Percentiles rank a stretch among this genome's conserved stretches.
Evolutionary conservation across 2,888 invertebrate species (phyloP).

Genomic region (Microctonus aethiopoides): DNA sequence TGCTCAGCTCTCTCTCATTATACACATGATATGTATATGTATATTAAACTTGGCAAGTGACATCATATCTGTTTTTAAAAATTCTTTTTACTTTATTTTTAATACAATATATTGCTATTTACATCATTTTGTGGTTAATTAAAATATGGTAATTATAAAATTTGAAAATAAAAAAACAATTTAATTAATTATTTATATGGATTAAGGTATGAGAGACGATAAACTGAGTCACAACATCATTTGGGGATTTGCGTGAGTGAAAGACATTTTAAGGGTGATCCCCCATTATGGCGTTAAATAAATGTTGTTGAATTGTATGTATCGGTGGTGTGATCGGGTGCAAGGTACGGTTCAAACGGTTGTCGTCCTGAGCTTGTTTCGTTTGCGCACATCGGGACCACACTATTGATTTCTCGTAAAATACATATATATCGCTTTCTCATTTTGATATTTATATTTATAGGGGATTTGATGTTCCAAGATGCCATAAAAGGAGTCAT

Average conservation of each 20-base stretch:
- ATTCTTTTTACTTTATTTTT: neutral
- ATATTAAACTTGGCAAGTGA: slow-evolving; percentile 29
- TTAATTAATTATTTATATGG: too few relatives aligned
- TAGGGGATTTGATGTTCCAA: slow-evolving; percentile 1
- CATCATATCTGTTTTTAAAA: slow-evolving; percentile 40
- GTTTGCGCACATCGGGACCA: slow-evolving; percentile 7
- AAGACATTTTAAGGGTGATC: too few relatives aligned
- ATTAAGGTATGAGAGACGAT: neutral
- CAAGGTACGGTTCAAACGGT: slow-evolving; percentile 8
- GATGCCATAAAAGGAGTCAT: slow-evolving; percentile 8
- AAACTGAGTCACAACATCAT: slow-evolving; percentile 14
- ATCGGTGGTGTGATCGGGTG: slow-evolving; percentile 1
- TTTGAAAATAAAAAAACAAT: too few relatives aligned
- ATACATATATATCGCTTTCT: neutral
- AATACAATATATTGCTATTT: too few relatives aligned
- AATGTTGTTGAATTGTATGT: slow-evolving; percentile 24
- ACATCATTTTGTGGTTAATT: too few relatives aligned
- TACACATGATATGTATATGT: slow-evolving; percentile 1
- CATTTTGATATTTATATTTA: neutral
- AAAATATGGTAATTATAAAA: too few relatives aligned
- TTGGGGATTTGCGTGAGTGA: too few relatives aligned
- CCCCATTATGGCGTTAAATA: neutral
- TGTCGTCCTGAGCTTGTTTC: neutral
- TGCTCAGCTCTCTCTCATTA: too few relatives aligned
- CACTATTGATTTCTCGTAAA: slow-evolving; percentile 17